These are phyloP conservation scores for Lissocephala sabroskyi DNA, from an alignment of 2,888 invertebrate genomes.

Conservation along the genomic window DNA sequence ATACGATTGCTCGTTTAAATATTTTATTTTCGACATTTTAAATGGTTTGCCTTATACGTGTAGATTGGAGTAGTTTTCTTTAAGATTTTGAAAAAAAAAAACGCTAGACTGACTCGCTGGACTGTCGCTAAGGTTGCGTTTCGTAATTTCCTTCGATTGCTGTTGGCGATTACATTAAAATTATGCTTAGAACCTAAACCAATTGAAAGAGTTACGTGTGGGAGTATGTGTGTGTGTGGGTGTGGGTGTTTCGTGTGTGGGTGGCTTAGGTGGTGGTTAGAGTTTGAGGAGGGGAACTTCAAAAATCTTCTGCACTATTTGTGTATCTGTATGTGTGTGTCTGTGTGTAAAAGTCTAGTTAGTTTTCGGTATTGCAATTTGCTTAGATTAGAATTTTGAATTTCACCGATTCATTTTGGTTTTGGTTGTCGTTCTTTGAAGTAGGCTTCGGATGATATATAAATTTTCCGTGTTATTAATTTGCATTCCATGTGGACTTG, in stretches of 20 bases:
- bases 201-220: constrained; percentile 49
- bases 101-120: no score
- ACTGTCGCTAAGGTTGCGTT: constrained; percentile 13
- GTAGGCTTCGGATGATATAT: constrained; percentile 33
- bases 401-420: constrained; percentile 39
- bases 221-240: constrained; percentile 20
- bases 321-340: constrained; percentile 2
- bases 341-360: constrained; percentile 11
- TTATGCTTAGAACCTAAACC: constrained; percentile 70
- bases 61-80: constrained; percentile 41
- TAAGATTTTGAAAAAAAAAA: constrained; percentile 9
- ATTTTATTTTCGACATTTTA: constrained; percentile 45
- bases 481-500: constrained; percentile 16
- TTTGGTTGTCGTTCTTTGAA: constrained; percentile 21
- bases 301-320: not conserved
- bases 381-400: constrained; percentile 68
- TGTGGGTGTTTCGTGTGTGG: constrained; percentile 8
- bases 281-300: constrained; percentile 10
- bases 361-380: constrained; percentile 24
- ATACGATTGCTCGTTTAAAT: constrained; percentile 58
- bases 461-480: constrained; percentile 8
- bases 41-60: constrained; percentile 49
- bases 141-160: constrained; percentile 15
- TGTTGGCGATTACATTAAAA: constrained; percentile 59
- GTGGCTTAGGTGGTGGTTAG: constrained; percentile 28